Evolutionary conservation across 2,888 invertebrate genomes (phyloP).

Genomic region (Zygogramma bicolorata): DNA sequence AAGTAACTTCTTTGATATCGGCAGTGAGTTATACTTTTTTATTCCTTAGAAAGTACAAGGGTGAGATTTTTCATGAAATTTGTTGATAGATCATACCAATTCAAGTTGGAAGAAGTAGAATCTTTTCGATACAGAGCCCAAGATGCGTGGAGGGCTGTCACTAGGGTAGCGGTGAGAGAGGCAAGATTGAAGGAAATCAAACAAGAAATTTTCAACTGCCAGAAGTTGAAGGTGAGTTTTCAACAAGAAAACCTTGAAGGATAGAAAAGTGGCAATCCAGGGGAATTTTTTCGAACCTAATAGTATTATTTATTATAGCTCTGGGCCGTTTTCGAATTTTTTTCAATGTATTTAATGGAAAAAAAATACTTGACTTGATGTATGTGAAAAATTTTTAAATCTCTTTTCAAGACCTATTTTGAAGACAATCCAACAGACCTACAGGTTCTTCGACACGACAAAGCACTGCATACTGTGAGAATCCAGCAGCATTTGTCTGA

Average conservation of each 20-base stretch:
- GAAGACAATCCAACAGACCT: conserved; percentile 92
- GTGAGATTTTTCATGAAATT: neutral
- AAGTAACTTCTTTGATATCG: too few relatives aligned
- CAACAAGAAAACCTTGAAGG: too few relatives aligned
- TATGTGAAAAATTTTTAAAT: too few relatives aligned
- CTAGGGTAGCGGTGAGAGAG: conserved; percentile 92
- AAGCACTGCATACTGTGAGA: conserved; percentile 86
- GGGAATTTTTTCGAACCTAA: too few relatives aligned
- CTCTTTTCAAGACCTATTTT: conserved; percentile 80
- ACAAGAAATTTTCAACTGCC: conserved; percentile 90
- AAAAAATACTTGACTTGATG: too few relatives aligned
- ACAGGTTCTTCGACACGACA: conserved; percentile 86
- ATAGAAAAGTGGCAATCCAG: too few relatives aligned
- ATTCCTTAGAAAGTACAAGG: too few relatives aligned
- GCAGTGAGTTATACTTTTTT: too few relatives aligned
- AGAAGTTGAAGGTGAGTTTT: conserved; percentile 88
- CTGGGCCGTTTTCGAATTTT: too few relatives aligned
- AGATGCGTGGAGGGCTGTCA: conserved; percentile 96
- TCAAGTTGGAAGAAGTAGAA: conserved; percentile 95
- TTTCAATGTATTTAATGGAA: too few relatives aligned
- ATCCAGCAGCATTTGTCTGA: conserved; percentile 87
- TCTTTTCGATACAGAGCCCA: conserved; percentile 94
- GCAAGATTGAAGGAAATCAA: conserved; percentile 96
- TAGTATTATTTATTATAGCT: too few relatives aligned
- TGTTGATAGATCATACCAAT: conserved; percentile 84